Base-by-base conservation (phyloP, 2,888 invertebrate species). In the Caenorhabditis parvicauda region DNA sequence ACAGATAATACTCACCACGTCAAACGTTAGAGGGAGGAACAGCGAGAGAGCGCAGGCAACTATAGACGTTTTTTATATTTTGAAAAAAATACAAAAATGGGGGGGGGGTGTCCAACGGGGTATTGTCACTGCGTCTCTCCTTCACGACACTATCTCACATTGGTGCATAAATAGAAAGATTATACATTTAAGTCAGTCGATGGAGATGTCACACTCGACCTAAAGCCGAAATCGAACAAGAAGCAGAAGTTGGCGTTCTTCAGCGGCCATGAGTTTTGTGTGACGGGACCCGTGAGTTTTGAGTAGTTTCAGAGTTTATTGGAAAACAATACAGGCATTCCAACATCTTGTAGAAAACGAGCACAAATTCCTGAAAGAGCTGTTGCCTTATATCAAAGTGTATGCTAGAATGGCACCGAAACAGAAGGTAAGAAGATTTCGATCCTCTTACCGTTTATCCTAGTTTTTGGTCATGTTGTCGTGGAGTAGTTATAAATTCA, bases 361-460 rank as follows among this genome's bases (percentile, higher is more conserved):
- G 69, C 83, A 84, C 35, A 84, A 84, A 48, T 88, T 89, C 70
- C 84, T 92, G 71, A 83, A 86, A 46, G 84, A 87, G 69, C 84
- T 96, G 45, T 85, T 98, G 76, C 91, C 94, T 0, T 87, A 89
- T 77, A 87, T 96, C 9, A 88, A 89, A 50, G 90, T 99, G 2
- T 98, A 91, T 83, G 98, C 98, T 1, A 86, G 99, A 75, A 94
- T 96, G 79, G 93, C 94, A 1, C 98, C 99, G 0, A 98, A 98
- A 82, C 98, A 99, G 82, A 99, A 98, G 81, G 84, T 83, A n/a
- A 2, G 9, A 14, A 2, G 17, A n/a, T n/a, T n/a, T n/a, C n/a
- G n/a, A n/a, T n/a, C n/a, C n/a, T n/a, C n/a, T n/a, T n/a, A n/a
- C n/a, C n/a, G n/a, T n/a, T n/a, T n/a, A n/a, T n/a, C n/a, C n/a